Conservation (phyloP, 2,888 invertebrate species). For the Crocallis elinguaria region DNA sequence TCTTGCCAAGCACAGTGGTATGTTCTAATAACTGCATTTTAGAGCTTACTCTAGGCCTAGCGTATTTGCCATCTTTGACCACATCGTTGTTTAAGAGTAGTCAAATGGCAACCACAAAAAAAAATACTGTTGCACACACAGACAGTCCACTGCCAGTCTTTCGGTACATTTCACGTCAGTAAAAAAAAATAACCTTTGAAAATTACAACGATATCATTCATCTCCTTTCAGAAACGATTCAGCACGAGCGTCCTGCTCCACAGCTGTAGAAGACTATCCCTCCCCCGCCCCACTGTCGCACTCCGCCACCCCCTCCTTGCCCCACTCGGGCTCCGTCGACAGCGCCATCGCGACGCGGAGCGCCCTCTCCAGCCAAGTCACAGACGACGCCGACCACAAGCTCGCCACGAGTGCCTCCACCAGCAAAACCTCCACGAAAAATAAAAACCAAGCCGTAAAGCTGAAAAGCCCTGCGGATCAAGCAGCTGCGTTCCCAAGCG, state of each 20-base stretch:
- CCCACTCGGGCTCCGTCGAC: conserved; percentile 1
- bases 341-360: conserved; percentile 28
- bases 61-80: no score
- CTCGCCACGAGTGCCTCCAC: background rate
- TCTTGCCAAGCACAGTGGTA: no score
- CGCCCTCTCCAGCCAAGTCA: background rate
- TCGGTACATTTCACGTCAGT: no score
- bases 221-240: conserved; percentile 39
- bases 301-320: conserved; percentile 20
- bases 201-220: no score
- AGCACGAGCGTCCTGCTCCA: conserved; percentile 49
- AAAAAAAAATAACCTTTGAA: no score
- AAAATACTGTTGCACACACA: no score
- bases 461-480: background rate
- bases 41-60: no score
- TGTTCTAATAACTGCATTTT: no score
- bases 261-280: conserved; percentile 37
- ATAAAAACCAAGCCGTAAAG: background rate
- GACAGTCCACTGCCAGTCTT: no score
- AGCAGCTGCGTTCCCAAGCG: background rate
- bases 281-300: conserved; percentile 18
- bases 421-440: background rate
- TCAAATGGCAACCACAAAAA: no score
- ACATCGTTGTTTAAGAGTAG: no score
- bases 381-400: background rate